Evolutionary conservation across 2,888 invertebrate genomes (phyloP).

Genomic region (Dryococelus australis): DNA sequence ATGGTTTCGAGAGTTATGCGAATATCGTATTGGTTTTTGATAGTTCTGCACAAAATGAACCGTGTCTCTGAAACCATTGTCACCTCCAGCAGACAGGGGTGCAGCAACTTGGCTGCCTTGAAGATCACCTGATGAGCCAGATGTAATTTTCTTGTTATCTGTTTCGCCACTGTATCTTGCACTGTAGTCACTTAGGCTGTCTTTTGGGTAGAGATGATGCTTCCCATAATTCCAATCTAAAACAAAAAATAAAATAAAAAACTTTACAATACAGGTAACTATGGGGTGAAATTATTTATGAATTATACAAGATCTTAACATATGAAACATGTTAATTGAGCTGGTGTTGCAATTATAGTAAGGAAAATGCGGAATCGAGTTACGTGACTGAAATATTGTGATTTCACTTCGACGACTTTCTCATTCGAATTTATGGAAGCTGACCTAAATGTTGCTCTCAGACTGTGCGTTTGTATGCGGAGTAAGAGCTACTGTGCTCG

Average conservation of each 20-base stretch:
- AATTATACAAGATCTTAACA: too few species aligned
- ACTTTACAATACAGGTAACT: too few species aligned
- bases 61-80: neutral
- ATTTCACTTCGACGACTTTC: too few species aligned
- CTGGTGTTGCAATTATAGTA: too few species aligned
- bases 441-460: too few species aligned
- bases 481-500: too few species aligned
- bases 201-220: neutral
- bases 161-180: neutral
- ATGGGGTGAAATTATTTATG: too few species aligned
- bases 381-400: too few species aligned
- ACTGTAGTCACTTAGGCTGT: neutral
- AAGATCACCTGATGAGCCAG: neutral
- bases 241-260: neutral
- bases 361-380: too few species aligned
- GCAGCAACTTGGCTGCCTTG: neutral
- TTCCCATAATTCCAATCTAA: neutral
- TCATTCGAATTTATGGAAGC: too few species aligned
- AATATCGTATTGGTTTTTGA: neutral
- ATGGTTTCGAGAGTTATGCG: neutral
- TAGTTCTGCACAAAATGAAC: neutral
- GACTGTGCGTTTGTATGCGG: too few species aligned
- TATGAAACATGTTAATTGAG: too few species aligned
- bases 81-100: neutral
- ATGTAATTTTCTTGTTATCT: neutral